Percentiles rank a stretch among this genome's conserved stretches.
Conservation (phyloP, 1,140 invertebrate genomes). For the Leptestheria dahalacensis region DNA sequence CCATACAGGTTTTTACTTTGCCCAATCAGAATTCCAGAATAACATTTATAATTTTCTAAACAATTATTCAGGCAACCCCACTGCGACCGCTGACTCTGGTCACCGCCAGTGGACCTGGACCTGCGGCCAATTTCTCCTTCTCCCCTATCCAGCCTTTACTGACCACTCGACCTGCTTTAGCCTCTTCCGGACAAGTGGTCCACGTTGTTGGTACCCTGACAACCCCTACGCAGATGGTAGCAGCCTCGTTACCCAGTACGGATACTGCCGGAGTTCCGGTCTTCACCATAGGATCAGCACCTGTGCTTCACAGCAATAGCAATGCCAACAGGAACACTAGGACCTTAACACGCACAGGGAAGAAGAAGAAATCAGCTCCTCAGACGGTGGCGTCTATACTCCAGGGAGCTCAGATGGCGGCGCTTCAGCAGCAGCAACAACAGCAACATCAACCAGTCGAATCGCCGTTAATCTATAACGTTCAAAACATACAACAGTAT, state of each 20-base stretch:
- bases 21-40: no score
- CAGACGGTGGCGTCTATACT: conserved; percentile 57
- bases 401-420: conserved; percentile 27
- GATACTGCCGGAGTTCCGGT: not conserved
- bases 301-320: not conserved
- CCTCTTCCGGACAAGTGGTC: conserved; percentile 5
- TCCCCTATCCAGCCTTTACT: not conserved
- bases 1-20: not conserved
- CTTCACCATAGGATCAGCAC: not conserved
- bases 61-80: no score
- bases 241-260: not conserved
- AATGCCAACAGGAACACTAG: not conserved
- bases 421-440: not conserved
- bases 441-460: conserved; percentile 31
- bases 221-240: not conserved
- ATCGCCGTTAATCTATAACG: conserved; percentile 24
- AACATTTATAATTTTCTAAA: no score
- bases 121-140: not conserved
- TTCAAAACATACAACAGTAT: conserved; percentile 10
- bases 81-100: not conserved
- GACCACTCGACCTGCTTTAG: not conserved
- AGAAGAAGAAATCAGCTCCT: conserved; percentile 34
- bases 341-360: conserved; percentile 12
- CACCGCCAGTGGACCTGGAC: not conserved
- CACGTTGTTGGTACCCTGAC: conserved; percentile 1